These are phyloP conservation scores for Triplophysa rosa DNA, from an alignment of 2,113 vertebrate genomes.

Conservation along the genomic window DNA sequence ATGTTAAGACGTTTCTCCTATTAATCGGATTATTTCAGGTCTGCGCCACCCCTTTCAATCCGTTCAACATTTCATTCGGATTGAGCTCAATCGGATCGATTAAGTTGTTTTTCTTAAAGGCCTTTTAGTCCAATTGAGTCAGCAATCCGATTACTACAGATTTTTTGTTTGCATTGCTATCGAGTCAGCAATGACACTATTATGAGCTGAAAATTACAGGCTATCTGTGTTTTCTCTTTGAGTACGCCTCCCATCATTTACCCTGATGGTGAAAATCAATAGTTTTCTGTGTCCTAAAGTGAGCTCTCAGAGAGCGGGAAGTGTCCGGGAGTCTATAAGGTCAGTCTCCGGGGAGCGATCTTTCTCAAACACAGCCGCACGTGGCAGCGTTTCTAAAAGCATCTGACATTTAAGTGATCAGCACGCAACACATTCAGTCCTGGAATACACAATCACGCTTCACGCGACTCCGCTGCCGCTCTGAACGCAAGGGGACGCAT, in stretches of 20 bases:
- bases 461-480: neutral
- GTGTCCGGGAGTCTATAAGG: slow-evolving; percentile 21
- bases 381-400: neutral
- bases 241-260: neutral
- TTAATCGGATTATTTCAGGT: too few relatives aligned
- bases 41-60: too few relatives aligned
- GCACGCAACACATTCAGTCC: neutral
- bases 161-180: neutral
- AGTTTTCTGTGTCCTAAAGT: neutral
- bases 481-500: slow-evolving; percentile 5
- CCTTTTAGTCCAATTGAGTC: too few relatives aligned
- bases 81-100: too few relatives aligned
- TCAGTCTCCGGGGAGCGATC: slow-evolving; percentile 32
- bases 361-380: slow-evolving; percentile 12
- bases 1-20: too few relatives aligned
- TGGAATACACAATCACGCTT: neutral
- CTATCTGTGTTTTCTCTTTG: neutral
- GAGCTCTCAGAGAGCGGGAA: neutral
- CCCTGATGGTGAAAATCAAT: slow-evolving; percentile 21
- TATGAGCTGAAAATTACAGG: neutral
- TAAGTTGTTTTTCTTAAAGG: too few relatives aligned
- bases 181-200: neutral
- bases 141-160: too few relatives aligned
- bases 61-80: too few relatives aligned
- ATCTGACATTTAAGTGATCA: slow-evolving; percentile 24